A percentile compares a stretch with the other conserved stretches of the same genome.
These are phyloP conservation scores for Monodelphis domestica DNA, from an alignment of 2,797 vertebrate genomes.

Conservation along the genomic window DNA sequence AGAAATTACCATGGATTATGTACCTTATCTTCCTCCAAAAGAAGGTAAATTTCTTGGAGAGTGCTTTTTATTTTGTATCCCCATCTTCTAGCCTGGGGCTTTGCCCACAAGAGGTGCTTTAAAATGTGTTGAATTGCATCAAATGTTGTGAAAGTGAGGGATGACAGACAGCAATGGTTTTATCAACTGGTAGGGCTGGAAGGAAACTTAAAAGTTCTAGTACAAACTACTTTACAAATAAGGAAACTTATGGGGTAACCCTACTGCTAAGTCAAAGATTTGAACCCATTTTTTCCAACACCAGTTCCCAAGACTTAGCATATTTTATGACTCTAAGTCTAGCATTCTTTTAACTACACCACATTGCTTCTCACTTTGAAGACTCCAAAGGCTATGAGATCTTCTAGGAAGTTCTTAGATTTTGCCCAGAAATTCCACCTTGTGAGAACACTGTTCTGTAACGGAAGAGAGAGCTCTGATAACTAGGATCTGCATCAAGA, in stretches of 20 bases:
- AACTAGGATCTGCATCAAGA: neutral
- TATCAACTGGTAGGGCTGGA: neutral
- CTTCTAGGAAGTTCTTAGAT: neutral
- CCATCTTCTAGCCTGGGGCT: neutral
- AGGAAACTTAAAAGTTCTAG: neutral
- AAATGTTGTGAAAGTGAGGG: neutral
- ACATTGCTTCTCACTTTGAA: neutral
- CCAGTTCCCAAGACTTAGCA: neutral
- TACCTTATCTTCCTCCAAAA: neutral
- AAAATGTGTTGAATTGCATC: neutral
- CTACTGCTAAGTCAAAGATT: neutral
- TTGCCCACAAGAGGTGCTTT: neutral
- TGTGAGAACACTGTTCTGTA: neutral
- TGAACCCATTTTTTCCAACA: neutral
- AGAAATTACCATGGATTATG: neutral
- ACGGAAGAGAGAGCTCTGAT: neutral
- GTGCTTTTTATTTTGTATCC: neutral
- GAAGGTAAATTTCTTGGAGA: neutral
- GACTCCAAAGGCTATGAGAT: neutral
- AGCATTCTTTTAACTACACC: neutral
- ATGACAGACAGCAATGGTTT: neutral
- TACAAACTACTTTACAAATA: neutral
- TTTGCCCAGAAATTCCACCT: neutral
- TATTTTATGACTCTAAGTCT: neutral
- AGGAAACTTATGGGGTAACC: neutral